A percentile compares a stretch with the other conserved stretches of the same genome.
Conservation (phyloP, 2,113 vertebrate species). For the rabbit (Oryctolagus cuniculus) region DNA sequence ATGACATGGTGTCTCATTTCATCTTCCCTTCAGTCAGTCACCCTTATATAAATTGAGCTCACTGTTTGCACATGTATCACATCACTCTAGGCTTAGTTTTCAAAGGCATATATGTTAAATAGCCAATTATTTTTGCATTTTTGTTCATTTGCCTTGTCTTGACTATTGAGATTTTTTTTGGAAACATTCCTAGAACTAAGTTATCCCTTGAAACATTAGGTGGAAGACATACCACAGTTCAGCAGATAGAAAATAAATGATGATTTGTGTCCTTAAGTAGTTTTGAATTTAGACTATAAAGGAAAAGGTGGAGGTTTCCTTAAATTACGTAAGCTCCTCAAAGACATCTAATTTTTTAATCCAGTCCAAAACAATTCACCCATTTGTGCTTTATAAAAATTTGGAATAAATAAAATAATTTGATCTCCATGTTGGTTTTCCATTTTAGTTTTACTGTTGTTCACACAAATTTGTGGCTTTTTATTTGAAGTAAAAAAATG, state of each 20-base stretch:
- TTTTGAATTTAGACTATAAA: conserved; percentile 30
- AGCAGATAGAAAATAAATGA: neutral
- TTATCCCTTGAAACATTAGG: neutral
- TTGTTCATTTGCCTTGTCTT: neutral
- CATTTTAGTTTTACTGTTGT: neutral
- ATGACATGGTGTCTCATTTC: neutral
- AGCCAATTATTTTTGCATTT: neutral
- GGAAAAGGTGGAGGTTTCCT: neutral
- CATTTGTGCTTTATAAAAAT: neutral
- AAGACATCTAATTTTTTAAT: neutral
- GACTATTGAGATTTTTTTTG: neutral
- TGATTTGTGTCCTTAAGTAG: neutral
- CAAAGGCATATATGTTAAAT: neutral
- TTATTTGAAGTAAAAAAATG: conserved; percentile 1
- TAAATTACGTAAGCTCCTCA: neutral
- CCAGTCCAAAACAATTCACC: neutral
- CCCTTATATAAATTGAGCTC: neutral
- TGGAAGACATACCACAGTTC: neutral
- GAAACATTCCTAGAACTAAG: neutral
- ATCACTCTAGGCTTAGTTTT: neutral
- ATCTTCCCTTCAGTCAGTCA: neutral
- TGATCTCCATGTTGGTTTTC: neutral
- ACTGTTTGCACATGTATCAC: neutral
- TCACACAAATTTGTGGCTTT: neutral
- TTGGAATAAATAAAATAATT: neutral